Evolutionary conservation across 2,888 invertebrate species (phyloP).

Genomic region (Clitarchus hookeri): DNA sequence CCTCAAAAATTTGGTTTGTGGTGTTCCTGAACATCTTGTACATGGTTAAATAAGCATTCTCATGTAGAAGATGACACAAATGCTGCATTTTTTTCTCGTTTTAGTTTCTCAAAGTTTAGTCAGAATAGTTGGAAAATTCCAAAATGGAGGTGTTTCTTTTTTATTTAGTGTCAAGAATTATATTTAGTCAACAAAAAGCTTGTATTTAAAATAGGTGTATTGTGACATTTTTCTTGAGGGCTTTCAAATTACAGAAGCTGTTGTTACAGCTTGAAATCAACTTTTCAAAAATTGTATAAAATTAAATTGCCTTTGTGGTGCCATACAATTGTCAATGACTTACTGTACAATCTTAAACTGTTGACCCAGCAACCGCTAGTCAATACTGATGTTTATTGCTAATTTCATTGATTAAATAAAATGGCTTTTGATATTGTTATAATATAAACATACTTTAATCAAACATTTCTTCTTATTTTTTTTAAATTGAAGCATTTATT

Average conservation of each 20-base stretch:
- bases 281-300: background rate
- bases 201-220: background rate
- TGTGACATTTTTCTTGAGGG: background rate
- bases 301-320: background rate
- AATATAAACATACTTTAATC: background rate
- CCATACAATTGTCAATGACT: conserved; percentile 14
- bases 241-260: background rate
- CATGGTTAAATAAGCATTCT: background rate
- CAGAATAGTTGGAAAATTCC: background rate
- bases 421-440: background rate
- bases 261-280: conserved; percentile 2
- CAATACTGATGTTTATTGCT: conserved; percentile 2
- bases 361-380: background rate
- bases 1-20: background rate
- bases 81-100: background rate
- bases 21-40: too few species aligned
- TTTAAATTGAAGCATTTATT: background rate
- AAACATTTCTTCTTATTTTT: background rate
- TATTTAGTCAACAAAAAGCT: background rate
- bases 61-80: background rate
- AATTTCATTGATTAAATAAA: background rate
- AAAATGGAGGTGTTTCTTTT: background rate
- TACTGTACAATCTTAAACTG: background rate
- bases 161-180: background rate
- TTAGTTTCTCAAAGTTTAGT: background rate